Conservation (phyloP, 2,888 invertebrate species). For the Selenia dentaria region DNA sequence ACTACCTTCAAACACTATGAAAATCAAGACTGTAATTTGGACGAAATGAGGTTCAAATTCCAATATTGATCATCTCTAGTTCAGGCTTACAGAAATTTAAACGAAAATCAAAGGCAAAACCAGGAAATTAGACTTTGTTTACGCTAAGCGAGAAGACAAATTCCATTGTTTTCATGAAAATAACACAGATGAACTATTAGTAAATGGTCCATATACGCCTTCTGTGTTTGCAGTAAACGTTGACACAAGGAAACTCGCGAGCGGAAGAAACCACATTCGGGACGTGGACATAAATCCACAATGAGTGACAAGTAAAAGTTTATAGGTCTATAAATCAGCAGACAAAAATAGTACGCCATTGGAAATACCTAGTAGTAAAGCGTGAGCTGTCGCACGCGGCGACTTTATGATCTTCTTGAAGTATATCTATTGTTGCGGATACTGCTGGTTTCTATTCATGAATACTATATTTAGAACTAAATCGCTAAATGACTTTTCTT, state of each 20-base stretch:
- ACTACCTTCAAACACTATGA: conserved; percentile 30
- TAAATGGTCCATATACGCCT: conserved; percentile 62
- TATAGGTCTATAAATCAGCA: conserved; percentile 79
- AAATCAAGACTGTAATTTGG: conserved; percentile 34
- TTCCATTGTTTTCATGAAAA: conserved; percentile 65
- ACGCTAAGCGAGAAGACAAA: conserved; percentile 71
- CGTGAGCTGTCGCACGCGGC: conserved; percentile 73
- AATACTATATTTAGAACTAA: conserved; percentile 21
- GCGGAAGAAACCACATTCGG: conserved; percentile 81
- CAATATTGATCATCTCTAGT: background rate
- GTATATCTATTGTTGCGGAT: conserved; percentile 27
- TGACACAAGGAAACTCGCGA: conserved; percentile 80
- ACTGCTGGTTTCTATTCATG: conserved; percentile 28
- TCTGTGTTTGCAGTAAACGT: conserved; percentile 61
- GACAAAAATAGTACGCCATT: conserved; percentile 74
- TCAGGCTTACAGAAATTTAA: conserved; percentile 13
- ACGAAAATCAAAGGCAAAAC: conserved; percentile 55
- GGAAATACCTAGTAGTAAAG: conserved; percentile 63
- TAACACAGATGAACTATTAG: conserved; percentile 66
- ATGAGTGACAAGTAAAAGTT: conserved; percentile 82
- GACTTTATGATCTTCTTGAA: conserved; percentile 56
- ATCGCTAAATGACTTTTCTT: too few relatives aligned
- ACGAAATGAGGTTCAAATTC: conserved; percentile 33
- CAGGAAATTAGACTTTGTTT: conserved; percentile 81
- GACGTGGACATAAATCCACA: conserved; percentile 75